Evolutionary conservation across 2,888 invertebrate species (phyloP).

Genomic region (Lepidonotus clava): DNA sequence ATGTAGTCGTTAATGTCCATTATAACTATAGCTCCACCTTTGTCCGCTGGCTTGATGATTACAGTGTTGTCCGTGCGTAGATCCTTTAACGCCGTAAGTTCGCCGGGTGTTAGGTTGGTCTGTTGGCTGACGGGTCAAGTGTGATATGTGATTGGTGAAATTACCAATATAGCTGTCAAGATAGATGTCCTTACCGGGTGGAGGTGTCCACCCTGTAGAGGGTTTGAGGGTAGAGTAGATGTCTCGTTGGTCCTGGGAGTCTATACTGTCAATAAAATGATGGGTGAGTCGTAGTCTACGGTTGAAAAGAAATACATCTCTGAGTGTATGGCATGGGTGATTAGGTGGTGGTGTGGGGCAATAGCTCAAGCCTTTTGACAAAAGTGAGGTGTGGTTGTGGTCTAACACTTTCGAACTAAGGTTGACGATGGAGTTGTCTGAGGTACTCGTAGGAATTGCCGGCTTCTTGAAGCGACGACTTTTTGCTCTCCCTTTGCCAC

Average conservation of each 20-base stretch:
- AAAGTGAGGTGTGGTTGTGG: no score
- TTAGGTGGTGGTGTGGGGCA: background rate
- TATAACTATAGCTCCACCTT: conserved; percentile 20
- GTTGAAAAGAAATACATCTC: background rate
- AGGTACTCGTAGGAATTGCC: no score
- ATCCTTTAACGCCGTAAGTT: background rate
- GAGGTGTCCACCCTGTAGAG: conserved; percentile 2
- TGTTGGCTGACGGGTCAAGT: background rate
- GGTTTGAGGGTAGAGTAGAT: background rate
- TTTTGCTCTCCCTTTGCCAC: no score
- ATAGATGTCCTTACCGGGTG: background rate
- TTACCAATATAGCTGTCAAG: background rate
- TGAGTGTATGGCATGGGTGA: background rate
- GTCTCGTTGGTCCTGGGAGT: background rate
- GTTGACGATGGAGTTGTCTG: no score
- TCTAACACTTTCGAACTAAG: no score
- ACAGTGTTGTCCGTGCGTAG: background rate
- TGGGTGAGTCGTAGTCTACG: background rate
- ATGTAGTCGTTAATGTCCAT: background rate
- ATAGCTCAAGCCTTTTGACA: background rate
- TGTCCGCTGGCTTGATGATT: background rate
- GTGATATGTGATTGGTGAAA: background rate
- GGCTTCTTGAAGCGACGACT: no score
- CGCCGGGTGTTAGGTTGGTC: background rate
- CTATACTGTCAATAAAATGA: background rate